Base-by-base conservation (phyloP, 2,888 invertebrate species). In the Zygaena filipendulae region DNA sequence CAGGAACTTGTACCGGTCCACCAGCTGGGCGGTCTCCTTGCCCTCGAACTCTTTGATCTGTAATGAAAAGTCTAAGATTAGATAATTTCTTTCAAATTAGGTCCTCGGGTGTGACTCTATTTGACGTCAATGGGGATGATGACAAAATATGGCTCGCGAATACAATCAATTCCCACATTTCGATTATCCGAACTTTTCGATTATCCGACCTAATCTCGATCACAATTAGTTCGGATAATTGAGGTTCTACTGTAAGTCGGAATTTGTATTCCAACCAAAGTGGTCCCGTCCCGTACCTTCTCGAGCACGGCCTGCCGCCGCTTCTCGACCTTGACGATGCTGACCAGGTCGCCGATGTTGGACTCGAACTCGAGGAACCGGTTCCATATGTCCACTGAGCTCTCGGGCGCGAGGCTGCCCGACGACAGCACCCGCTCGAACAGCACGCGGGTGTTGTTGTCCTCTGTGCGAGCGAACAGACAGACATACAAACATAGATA, bases 341-440 rank as follows among this genome's bases (percentile, higher is more conserved):
- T 95, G 25, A 96, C 91, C 27, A 99, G 69, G 68, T 99, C 99
- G 0, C 99, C 99, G 40, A 99, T 97, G 51, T 97, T 96, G 25
- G 96, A 95, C 71, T 99, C 99, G 62, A 99, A 99, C 62, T 99
- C 97, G 43, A 99, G 77, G 63, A 99, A 99, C 9, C 93, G 83
- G 75, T 98, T 97, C 99, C 99, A 99, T 32, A 99, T 95, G 57
- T 98, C 97, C 77, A 95, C 91, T 3, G 96, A 95, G 66, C 94
- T 91, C 55, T 97, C 95, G 0, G 92, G 88, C 45, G 92, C 89
- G 23, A 99, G 74, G 35, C 91, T 92, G 23, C 95, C 95, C 0
- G 96, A 95, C 0, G 96, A 95, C 1, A 99, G 81, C 2, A 99
- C 96, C 9, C 98, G 81, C 66, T 99, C 99, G 72, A 98, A 99